Evolutionary conservation across 2,797 vertebrate genomes (phyloP), one percentile per base, ranked within the genome.

Genomic region (Jordanella pulchra): DNA sequence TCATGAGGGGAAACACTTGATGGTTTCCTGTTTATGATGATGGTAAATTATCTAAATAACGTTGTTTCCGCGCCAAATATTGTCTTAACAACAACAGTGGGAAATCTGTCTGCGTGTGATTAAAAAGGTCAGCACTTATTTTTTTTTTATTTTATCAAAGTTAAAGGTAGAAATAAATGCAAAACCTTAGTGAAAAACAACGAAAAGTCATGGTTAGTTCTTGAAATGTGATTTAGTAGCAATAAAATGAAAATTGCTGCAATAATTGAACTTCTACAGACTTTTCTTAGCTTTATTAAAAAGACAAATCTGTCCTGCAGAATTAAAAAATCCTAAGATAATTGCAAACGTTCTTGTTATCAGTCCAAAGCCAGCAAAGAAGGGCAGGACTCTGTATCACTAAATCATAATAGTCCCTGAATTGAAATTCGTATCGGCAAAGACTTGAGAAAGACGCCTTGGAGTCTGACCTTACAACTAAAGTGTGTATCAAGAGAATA

Each of bases 71-170:
- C 72, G 54, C 30, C 74, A 88, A 86, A 87, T 79, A 87, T 87
- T 75, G 68, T 2, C 1, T 67, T 7, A 23, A 77, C 53, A 0
- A 76, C 48, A 74, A 76, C 77, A 65, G 69, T 18, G 61, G 69
- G 74, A 30, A 69, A 25, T 28, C 45, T 61, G 72, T 65, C 58
- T 69, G 78, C 78, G 75, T 73, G 72, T 79, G 70, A 50, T 64
- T 42, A 53, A 60, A 81, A 84, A 86, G 80, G 86, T 82, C 74
- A 75, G 68, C 70, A 9, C 61, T 76, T 17, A 0, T n/a, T n/a
- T n/a, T 66, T 72, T 58, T 72, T 58, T 68, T 39, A 75, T 77
- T 18, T 47, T n/a, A 63, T 71, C 83, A 88, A 88, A 79, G 83
- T 80, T 68, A 80, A n/a, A 30, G 72, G 58, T 71, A 72, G 65